A percentile compares a stretch with the other conserved stretches of the same genome.
phyloP scores from a whole-genome alignment of 2,113 vertebrate genomes.

The Menura novaehollandiae region DNA sequence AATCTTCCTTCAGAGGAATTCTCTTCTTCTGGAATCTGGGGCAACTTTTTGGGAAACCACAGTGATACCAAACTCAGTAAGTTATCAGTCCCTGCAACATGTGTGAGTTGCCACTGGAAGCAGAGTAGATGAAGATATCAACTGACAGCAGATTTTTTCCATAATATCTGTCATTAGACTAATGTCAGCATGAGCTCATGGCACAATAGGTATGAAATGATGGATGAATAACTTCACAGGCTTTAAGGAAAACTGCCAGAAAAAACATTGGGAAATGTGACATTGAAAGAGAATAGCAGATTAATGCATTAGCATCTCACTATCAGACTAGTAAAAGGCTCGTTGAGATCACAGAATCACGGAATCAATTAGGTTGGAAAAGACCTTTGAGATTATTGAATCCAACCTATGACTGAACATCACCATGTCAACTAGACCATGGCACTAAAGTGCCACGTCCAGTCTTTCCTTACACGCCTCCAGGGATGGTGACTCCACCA shows the following conservation, averaged over 20 bases:
- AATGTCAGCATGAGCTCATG: neutral
- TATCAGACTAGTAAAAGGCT: neutral
- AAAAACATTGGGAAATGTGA: neutral
- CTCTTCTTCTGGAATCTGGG: slow-evolving; percentile 27
- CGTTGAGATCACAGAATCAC: neutral
- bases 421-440: neutral
- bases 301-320: neutral
- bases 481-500: neutral
- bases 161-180: neutral
- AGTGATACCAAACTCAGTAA: neutral
- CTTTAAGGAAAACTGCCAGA: neutral
- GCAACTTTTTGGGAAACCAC: neutral
- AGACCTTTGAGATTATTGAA: neutral
- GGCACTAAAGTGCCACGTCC: neutral
- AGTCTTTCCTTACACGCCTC: neutral
- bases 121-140: slow-evolving; percentile 1
- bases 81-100: neutral
- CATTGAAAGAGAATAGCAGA: neutral
- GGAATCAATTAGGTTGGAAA: neutral
- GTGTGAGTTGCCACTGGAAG: slow-evolving; percentile 7
- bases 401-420: accelerated
- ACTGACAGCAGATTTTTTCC: neutral
- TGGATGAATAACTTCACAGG: neutral
- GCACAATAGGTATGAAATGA: neutral
- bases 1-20: slow-evolving; percentile 45